Percentiles rank a stretch among this genome's conserved stretches.
phyloP scores from a whole-genome alignment of 2,113 vertebrate genomes.

The Actinemys pallida region DNA sequence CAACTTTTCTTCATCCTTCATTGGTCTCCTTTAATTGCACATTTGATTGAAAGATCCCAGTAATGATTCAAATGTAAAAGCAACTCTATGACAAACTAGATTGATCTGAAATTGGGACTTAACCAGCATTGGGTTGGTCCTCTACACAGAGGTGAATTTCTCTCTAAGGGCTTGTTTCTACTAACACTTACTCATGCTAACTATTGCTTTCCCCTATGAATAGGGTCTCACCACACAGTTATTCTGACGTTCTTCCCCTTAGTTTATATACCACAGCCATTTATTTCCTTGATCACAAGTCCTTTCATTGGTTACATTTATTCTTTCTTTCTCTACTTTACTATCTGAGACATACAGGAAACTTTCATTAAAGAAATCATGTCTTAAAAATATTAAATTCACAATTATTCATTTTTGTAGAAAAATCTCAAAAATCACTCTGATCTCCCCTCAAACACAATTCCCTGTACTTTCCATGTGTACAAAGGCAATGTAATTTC shows the following conservation, averaged over 20 bases:
- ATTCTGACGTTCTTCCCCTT: constrained; percentile 10
- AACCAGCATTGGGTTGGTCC: constrained; percentile 50
- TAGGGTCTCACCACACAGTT: constrained; percentile 18
- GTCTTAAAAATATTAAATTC: not conserved
- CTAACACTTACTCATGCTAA: constrained; percentile 52
- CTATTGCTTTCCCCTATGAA: constrained; percentile 27
- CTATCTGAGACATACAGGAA: not conserved
- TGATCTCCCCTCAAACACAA: not conserved
- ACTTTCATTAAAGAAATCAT: not conserved
- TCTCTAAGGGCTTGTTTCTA: constrained; percentile 49
- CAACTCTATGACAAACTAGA: constrained; percentile 50
- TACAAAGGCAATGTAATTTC: not conserved
- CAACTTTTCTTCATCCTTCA: constrained; percentile 5
- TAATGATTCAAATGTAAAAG: constrained; percentile 42
- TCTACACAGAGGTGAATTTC: constrained; percentile 60
- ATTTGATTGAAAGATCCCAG: constrained; percentile 47
- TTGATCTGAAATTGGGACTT: constrained; percentile 47
- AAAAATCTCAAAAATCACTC: not conserved
- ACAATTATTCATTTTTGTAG: not conserved
- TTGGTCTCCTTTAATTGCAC: constrained; percentile 50
- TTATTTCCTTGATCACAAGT: not conserved
- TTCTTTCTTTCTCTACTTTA: constrained; percentile 9
- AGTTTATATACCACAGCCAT: not conserved
- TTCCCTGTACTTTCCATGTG: constrained; percentile 16
- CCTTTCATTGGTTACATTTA: constrained; percentile 2